These are phyloP conservation scores for Schlechtendalia chinensis DNA, from an alignment of 1,140 invertebrate species.

Conservation along the genomic window DNA sequence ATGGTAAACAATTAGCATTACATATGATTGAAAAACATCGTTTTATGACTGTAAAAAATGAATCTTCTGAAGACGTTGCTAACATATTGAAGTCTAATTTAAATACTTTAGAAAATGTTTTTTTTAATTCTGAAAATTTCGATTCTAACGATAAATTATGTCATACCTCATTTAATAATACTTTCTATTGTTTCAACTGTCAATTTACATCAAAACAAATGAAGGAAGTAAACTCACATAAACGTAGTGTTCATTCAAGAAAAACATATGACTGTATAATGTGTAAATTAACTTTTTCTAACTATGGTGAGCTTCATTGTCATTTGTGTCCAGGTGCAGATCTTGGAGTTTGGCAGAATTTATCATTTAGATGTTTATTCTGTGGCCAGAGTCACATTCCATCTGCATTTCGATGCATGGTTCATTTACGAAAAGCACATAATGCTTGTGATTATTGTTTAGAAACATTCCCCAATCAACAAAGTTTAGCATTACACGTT, in stretches of 20 bases:
- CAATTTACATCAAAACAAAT: constrained; percentile 71
- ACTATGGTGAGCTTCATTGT: constrained; percentile 79
- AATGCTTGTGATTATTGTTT: constrained; percentile 81
- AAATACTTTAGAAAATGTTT: constrained; percentile 62
- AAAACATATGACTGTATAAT: constrained; percentile 75
- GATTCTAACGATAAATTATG: constrained; percentile 63
- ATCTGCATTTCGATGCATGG: constrained; percentile 81
- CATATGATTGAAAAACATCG: constrained; percentile 76
- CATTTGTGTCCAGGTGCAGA: constrained; percentile 74
- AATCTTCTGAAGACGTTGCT: constrained; percentile 69
- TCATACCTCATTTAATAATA: constrained; percentile 59
- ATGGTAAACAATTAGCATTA: constrained; percentile 73
- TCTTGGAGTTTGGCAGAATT: constrained; percentile 56
- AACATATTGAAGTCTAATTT: constrained; percentile 66
- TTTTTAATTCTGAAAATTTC: constrained; percentile 71
- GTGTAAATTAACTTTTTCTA: constrained; percentile 82
- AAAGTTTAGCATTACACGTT: constrained; percentile 76
- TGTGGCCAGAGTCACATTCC: constrained; percentile 71
- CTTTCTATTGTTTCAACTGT: constrained; percentile 82
- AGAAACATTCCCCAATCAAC: constrained; percentile 73
- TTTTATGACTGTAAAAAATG: constrained; percentile 70
- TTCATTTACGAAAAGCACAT: constrained; percentile 77
- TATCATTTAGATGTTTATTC: constrained; percentile 70
- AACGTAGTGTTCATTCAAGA: constrained; percentile 79
- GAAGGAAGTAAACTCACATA: constrained; percentile 80